phyloP scores from a whole-genome alignment of 2,888 invertebrate species.

The Tenthredo mesomela region DNA sequence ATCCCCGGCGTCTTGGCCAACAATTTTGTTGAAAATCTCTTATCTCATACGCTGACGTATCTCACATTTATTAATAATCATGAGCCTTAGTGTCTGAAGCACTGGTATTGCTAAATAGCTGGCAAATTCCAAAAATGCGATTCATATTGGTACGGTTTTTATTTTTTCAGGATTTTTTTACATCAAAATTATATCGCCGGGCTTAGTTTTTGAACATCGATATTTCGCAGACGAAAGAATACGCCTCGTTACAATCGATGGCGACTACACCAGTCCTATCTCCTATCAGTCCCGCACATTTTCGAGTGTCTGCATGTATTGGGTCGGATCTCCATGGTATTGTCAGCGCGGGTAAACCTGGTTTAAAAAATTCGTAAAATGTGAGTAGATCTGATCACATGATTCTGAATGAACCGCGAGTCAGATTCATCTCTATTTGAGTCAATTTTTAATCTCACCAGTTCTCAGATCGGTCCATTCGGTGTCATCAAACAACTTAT shows the following conservation, averaged over 20 bases:
- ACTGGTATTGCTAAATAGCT: not conserved
- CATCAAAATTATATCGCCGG: not conserved
- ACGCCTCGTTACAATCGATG: not conserved
- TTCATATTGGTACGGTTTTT: not conserved
- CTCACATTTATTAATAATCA: not conserved
- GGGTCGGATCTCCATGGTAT: constrained; percentile 18
- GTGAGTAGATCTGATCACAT: not conserved
- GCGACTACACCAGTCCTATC: not conserved
- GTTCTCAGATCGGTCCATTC: constrained; percentile 21
- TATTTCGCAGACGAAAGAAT: constrained; percentile 29
- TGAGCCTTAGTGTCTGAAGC: not conserved
- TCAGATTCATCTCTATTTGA: not conserved
- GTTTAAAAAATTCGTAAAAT: not conserved
- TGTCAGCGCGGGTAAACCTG: not conserved
- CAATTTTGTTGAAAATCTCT: not conserved
- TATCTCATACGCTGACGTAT: not conserved
- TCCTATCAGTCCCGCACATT: not conserved
- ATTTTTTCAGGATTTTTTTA: not conserved
- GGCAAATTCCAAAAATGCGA: not conserved
- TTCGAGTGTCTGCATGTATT: not conserved
- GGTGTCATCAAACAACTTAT: not conserved
- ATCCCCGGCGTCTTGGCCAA: not conserved
- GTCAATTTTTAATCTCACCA: constrained; percentile 1
- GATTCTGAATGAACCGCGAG: not conserved
- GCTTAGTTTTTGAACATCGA: not conserved